phyloP scores from a whole-genome alignment of 2,888 invertebrate genomes.

The Epinotia ramella region DNA sequence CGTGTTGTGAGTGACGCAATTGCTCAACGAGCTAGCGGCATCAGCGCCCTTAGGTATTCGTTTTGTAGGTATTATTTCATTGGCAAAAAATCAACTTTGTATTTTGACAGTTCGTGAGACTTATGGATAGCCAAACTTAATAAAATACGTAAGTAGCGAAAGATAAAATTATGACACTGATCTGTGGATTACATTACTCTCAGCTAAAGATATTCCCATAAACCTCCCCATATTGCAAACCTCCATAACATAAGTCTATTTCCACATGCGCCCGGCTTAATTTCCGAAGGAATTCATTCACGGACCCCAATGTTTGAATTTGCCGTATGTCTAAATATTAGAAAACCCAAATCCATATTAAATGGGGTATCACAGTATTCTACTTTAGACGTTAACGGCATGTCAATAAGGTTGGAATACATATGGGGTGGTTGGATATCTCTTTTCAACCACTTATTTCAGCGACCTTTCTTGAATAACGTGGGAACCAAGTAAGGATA shows the following conservation, averaged over 20 bases:
- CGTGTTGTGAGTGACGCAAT: no score
- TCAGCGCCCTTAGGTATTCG: no score
- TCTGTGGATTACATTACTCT: not conserved
- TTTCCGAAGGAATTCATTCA: conserved; percentile 35
- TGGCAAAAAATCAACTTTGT: no score
- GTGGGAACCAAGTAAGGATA: conserved; percentile 6
- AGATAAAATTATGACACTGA: not conserved
- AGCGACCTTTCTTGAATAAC: conserved; percentile 35
- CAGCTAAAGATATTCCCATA: not conserved
- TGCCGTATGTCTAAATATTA: conserved; percentile 45
- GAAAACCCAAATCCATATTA: conserved; percentile 34
- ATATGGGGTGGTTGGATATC: not conserved
- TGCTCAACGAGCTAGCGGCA: no score
- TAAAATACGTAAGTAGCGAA: no score
- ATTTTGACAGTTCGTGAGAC: no score
- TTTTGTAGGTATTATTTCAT: no score
- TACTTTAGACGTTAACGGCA: not conserved
- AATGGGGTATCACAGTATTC: not conserved
- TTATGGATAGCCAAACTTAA: no score
- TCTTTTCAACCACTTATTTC: conserved; percentile 38
- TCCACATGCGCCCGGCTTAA: conserved; percentile 13
- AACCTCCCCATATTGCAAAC: not conserved
- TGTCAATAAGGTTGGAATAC: conserved; percentile 6
- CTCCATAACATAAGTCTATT: conserved; percentile 21
- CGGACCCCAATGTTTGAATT: conserved; percentile 39